phyloP scores from a whole-genome alignment of 2,113 vertebrate species.

The Boleophthalmus pectinirostris region DNA sequence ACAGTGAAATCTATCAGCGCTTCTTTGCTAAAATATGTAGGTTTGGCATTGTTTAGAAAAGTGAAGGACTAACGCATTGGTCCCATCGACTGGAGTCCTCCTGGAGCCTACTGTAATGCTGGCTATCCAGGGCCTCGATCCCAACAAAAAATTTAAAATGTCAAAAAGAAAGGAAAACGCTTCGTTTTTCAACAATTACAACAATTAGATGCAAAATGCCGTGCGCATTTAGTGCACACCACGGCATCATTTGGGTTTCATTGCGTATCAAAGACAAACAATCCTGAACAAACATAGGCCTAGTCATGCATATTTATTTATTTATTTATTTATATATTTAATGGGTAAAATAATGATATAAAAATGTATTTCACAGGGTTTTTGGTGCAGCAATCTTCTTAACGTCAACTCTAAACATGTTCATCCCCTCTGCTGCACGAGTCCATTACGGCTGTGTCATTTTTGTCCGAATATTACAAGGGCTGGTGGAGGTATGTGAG shows the following conservation, averaged over 20 bases:
- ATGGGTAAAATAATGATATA: not conserved
- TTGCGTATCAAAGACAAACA: too few relatives aligned
- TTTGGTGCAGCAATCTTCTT: slow-evolving; percentile 96
- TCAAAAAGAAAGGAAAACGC: too few relatives aligned
- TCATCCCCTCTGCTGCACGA: slow-evolving; percentile 93
- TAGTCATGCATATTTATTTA: too few relatives aligned
- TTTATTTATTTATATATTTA: too few relatives aligned
- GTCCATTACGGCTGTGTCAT: slow-evolving; percentile 96
- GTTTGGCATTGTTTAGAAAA: not conserved
- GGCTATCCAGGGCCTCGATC: not conserved
- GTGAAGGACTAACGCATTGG: not conserved
- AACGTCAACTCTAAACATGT: slow-evolving; percentile 95
- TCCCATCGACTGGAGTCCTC: too few relatives aligned
- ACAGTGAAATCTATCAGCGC: slow-evolving; percentile 32
- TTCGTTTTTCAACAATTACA: too few relatives aligned
- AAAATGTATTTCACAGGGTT: slow-evolving; percentile 82
- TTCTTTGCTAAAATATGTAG: not conserved
- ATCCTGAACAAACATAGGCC: too few relatives aligned
- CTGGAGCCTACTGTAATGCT: too few relatives aligned
- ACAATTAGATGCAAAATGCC: too few relatives aligned
- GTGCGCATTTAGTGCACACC: too few relatives aligned
- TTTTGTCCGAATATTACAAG: slow-evolving; percentile 96
- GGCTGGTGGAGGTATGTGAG: slow-evolving; percentile 91
- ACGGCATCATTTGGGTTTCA: too few relatives aligned
- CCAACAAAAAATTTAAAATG: too few relatives aligned